Percentiles rank a stretch among this genome's conserved stretches.
Evolutionary conservation across 2,797 vertebrate genomes (phyloP).

Genomic region (Salmo trutta): DNA sequence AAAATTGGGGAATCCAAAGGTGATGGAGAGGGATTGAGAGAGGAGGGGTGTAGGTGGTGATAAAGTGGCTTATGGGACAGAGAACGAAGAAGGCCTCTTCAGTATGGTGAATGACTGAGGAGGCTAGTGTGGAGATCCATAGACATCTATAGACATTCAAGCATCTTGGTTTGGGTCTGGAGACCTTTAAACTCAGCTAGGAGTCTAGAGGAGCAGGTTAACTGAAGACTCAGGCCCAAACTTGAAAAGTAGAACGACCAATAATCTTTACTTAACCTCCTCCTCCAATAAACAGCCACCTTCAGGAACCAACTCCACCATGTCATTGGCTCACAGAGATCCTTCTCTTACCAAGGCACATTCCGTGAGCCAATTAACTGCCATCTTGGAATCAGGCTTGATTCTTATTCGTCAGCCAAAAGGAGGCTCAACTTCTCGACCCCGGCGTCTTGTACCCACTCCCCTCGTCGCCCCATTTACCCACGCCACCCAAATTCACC

Average conservation of each 20-base stretch:
- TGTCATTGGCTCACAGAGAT: conserved; percentile 38
- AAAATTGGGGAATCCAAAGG: conserved; percentile 47
- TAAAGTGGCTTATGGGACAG: conserved; percentile 30
- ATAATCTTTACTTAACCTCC: neutral
- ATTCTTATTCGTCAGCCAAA: conserved; percentile 65
- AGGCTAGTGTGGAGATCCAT: neutral
- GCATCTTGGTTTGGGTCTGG: neutral
- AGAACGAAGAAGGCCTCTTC: conserved; percentile 26
- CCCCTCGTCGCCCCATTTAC: conserved; percentile 45
- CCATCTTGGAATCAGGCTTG: conserved; percentile 63
- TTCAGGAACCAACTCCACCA: conserved; percentile 21
- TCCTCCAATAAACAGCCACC: conserved; percentile 5
- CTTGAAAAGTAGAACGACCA: conserved; percentile 22
- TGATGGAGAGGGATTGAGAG: conserved; percentile 31
- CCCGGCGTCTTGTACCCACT: neutral
- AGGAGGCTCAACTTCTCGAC: conserved; percentile 64
- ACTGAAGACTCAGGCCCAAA: neutral
- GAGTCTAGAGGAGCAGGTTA: neutral
- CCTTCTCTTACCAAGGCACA: conserved; percentile 49
- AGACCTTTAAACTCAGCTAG: neutral
- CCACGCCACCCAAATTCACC: conserved; percentile 39
- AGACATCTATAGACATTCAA: neutral
- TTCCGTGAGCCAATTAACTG: conserved; percentile 69
- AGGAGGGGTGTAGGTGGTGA: conserved; percentile 26
- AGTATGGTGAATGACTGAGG: neutral